These are phyloP conservation scores for Asobara japonica DNA, from an alignment of 1,140 invertebrate species.

Conservation along the genomic window DNA sequence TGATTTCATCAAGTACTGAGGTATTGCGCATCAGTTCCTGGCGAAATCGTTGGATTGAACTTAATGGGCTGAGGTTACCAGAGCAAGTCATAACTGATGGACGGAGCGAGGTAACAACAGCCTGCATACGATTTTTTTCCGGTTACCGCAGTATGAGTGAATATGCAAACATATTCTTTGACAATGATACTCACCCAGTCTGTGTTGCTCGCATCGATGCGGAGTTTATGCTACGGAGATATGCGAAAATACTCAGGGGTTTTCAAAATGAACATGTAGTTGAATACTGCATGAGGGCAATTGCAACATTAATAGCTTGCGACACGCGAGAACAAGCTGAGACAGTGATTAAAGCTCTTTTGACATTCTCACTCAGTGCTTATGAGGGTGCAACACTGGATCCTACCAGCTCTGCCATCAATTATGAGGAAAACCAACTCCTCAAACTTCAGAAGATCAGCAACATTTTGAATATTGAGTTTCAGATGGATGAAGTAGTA, in stretches of 20 bases:
- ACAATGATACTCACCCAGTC: not conserved
- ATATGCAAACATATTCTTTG: not conserved
- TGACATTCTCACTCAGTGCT: not conserved
- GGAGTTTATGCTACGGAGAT: not conserved
- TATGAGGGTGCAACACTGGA: not conserved
- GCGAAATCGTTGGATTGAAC: not conserved
- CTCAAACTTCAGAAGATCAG: no score
- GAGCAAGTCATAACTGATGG: not conserved
- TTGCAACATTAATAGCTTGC: not conserved
- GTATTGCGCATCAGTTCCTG: not conserved
- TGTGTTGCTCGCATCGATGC: not conserved
- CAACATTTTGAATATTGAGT: no score
- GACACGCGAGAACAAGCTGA: not conserved
- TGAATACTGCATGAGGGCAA: no score
- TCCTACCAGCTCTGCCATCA: not conserved
- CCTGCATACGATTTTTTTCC: not conserved
- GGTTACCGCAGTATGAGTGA: not conserved
- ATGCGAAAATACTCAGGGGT: not conserved
- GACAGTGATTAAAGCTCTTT: not conserved
- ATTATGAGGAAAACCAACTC: not conserved
- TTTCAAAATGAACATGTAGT: not conserved
- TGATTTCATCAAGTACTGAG: not conserved
- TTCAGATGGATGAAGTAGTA: no score
- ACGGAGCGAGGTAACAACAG: not conserved
- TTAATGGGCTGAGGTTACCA: not conserved